A percentile compares a stretch with the other conserved stretches of the same genome.
Conservation (phyloP, 2,113 vertebrate genomes). For the Ciconia boyciana region DNA sequence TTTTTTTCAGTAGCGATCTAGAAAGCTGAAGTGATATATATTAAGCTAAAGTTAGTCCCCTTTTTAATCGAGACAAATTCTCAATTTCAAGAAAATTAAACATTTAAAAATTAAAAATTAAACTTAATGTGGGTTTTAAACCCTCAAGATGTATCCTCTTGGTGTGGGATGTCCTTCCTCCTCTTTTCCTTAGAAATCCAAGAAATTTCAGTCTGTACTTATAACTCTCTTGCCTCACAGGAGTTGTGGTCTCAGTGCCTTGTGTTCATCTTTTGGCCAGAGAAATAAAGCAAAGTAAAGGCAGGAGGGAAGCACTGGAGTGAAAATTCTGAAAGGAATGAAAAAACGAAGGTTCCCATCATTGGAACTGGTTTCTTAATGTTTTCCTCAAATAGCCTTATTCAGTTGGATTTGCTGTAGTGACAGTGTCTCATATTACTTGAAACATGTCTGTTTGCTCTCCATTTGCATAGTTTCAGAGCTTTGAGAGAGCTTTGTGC, state of each 20-base stretch:
- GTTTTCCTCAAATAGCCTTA: not conserved
- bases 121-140: not conserved
- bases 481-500: not conserved
- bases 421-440: not conserved
- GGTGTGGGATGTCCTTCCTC: not conserved
- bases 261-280: not conserved
- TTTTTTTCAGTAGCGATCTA: not conserved
- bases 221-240: not conserved
- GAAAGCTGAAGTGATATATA: not conserved
- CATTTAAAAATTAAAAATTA: not conserved
- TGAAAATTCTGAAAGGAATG: not conserved
- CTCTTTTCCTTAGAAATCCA: not conserved
- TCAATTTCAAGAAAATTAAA: not conserved
- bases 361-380: not conserved
- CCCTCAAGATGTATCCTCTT: not conserved
- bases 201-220: not conserved
- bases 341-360: not conserved
- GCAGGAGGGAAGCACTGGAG: not conserved
- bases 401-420: not conserved
- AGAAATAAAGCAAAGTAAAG: not conserved
- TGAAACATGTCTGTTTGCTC: not conserved
- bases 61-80: not conserved
- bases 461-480: not conserved
- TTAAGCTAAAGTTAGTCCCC: not conserved
- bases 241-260: not conserved